Evolutionary conservation across 2,113 vertebrate genomes (phyloP), one percentile per base, ranked within the genome.

Genomic region (Cryptoleucopteryx plumbea): DNA sequence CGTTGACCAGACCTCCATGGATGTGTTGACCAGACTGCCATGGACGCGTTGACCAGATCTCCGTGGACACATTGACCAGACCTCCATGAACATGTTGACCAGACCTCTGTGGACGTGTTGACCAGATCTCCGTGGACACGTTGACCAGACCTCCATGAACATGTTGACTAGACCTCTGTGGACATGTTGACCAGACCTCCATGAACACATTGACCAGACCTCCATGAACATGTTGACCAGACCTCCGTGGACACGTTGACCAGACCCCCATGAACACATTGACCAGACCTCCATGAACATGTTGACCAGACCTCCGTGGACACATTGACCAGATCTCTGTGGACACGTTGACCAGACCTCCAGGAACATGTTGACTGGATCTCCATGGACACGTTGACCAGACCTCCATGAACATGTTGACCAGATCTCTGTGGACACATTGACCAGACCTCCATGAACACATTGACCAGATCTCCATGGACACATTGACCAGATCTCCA

Each of bases 41-140:
- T 2, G 36, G 36, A 36, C 36, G 36, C 36, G 0, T 7, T 26
- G 27, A 50, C 22, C 29, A 42, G 10, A 4, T 1, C 34, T 23
- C 16, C 10, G 6, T 4, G 15, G 3, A 23, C 11, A 25, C 0
- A 0, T 45, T 27, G 25, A n/a, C 14, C 20, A 45, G 40, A 19
- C 0, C 27, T 13, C 68, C 8, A 2, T 3, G 53, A 7, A 16
- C 17, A 10, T 0, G 0, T 9, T 27, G 27, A 48, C 43, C 22
- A 32, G 27, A 26, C 0, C 53, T 40, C 55, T 3, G 3, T 4
- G 34, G 12, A 22, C 50, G 40, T 2, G 0, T 10, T 56, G 43
- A 48, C 47, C 59, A 34, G 6, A 25, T 1, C 22, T 8, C 48
- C 7, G 1, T 50, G 48, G 4, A 25, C 48, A 8, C 2, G 2